Percentiles rank a stretch among this genome's conserved stretches.
phyloP scores from a whole-genome alignment of 2,888 invertebrate genomes.

The Aleiodes leptofemur region DNA sequence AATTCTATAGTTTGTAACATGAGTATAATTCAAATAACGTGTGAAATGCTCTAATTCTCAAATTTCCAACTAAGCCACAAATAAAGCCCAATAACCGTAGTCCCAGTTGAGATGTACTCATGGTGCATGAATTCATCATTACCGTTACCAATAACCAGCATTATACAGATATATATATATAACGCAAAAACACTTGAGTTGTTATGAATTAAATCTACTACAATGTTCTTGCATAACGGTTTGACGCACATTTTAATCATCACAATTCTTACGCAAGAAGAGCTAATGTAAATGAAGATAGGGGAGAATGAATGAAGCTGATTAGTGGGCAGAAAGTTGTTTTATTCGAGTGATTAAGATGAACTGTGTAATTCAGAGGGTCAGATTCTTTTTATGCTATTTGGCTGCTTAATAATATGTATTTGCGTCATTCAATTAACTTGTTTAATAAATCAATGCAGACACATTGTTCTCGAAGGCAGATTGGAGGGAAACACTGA shows the following conservation, averaged over 20 bases:
- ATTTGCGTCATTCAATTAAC: constrained; percentile 45
- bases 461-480: neutral
- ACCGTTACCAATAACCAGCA: constrained; percentile 38
- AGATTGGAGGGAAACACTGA: too few relatives aligned
- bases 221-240: constrained; percentile 48
- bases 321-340: constrained; percentile 5
- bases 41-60: constrained; percentile 56
- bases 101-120: constrained; percentile 53
- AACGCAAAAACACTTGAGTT: constrained; percentile 4
- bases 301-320: constrained; percentile 1
- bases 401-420: neutral
- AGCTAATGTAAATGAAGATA: constrained; percentile 1
- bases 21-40: constrained; percentile 29
- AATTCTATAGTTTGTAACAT: neutral
- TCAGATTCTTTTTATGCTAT: constrained; percentile 50
- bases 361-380: constrained; percentile 51
- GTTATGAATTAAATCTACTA: constrained; percentile 25
- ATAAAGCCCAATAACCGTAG: constrained; percentile 53
- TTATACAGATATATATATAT: neutral
- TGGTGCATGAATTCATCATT: constrained; percentile 40
- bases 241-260: constrained; percentile 51
- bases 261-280: constrained; percentile 12
- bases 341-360: constrained; percentile 43
- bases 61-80: constrained; percentile 13
- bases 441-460: constrained; percentile 48